phyloP scores from a whole-genome alignment of 2,888 invertebrate genomes.

The Dyspetes luteomarginatus region DNA sequence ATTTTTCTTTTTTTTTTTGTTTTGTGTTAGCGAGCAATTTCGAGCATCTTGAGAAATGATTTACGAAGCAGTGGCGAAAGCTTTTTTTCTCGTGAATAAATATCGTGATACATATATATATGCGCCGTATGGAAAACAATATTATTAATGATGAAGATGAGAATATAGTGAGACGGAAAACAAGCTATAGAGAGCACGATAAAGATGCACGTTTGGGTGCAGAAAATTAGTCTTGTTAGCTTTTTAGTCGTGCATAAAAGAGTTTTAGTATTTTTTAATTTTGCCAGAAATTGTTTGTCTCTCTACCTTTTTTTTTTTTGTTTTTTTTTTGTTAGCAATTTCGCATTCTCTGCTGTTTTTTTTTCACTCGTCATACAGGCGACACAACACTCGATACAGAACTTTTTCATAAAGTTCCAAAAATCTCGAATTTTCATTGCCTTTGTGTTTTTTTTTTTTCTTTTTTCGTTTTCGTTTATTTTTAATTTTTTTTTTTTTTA shows the following conservation, averaged over 20 bases:
- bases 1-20: slow-evolving; percentile 36
- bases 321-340: background rate
- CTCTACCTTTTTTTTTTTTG: background rate
- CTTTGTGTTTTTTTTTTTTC: slow-evolving; percentile 18
- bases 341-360: too few relatives aligned
- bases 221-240: background rate
- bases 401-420: background rate
- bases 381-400: background rate
- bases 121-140: too few relatives aligned
- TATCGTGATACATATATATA: too few relatives aligned
- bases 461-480: slow-evolving; percentile 34
- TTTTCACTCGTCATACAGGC: too few relatives aligned
- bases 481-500: slow-evolving; percentile 21
- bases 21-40: slow-evolving; percentile 14
- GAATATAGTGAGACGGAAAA: slow-evolving; percentile 26
- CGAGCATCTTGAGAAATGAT: slow-evolving; percentile 50
- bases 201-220: slow-evolving; percentile 11
- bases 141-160: background rate
- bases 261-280: too few relatives aligned
- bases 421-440: background rate
- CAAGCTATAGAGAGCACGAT: slow-evolving; percentile 43
- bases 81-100: slow-evolving; percentile 52
- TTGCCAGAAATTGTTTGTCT: too few relatives aligned
- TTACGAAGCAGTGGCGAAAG: slow-evolving; percentile 63
- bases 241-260: background rate